phyloP scores from a whole-genome alignment of 37 sponge, comb jelly and placozoan species.

The Haliclona indistincta region DNA sequence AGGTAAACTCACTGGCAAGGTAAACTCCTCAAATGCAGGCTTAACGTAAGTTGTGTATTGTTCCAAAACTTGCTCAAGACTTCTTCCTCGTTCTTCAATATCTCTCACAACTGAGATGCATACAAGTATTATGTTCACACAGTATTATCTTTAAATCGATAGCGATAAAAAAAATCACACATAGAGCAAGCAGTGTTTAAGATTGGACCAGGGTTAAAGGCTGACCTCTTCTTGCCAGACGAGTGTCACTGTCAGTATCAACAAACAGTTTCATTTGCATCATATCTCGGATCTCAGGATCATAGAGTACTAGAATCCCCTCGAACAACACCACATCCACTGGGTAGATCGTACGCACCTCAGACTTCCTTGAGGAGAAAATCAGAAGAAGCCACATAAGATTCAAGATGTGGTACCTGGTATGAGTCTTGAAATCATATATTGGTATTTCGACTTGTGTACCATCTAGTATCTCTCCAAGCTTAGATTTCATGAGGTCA shows the following conservation, averaged over 20 bases:
- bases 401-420: slow-evolving; percentile 43
- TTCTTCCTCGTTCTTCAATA: slow-evolving; percentile 76
- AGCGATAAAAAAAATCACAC: background rate
- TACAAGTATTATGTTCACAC: background rate
- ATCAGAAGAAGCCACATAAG: background rate
- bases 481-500: slow-evolving; percentile 60
- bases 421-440: slow-evolving; percentile 83
- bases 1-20: slow-evolving; percentile 76
- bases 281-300: slow-evolving; percentile 74
- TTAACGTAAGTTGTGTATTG: slow-evolving; percentile 91
- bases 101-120: slow-evolving; percentile 73
- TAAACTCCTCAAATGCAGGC: slow-evolving; percentile 98
- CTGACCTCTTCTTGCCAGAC: slow-evolving; percentile 88
- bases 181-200: background rate
- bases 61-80: slow-evolving; percentile 67
- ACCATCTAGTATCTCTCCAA: slow-evolving; percentile 63
- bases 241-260: slow-evolving; percentile 91
- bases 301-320: slow-evolving; percentile 94
- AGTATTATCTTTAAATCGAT: background rate
- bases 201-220: too few relatives aligned
- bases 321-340: slow-evolving; percentile 91
- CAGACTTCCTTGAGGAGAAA: background rate
- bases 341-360: slow-evolving; percentile 33
- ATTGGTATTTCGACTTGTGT: slow-evolving; percentile 75
- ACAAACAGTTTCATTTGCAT: slow-evolving; percentile 97